These are phyloP conservation scores for Hypena proboscidalis DNA, from an alignment of 2,888 invertebrate species.

Conservation along the genomic window DNA sequence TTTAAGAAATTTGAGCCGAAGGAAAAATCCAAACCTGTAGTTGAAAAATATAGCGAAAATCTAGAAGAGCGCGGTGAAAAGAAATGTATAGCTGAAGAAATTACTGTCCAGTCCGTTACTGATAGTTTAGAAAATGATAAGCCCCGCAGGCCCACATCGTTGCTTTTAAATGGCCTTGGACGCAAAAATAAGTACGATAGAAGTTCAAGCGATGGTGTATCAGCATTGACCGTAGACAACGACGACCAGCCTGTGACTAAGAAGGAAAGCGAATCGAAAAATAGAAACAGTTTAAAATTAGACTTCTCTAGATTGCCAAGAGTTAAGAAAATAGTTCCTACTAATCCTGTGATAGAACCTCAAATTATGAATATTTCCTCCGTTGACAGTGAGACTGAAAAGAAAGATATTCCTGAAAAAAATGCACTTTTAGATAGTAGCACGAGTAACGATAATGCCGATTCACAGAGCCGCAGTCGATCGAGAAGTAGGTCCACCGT, in stretches of 20 bases:
- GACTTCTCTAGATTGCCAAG: constrained; percentile 87
- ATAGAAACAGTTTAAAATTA: constrained; percentile 84
- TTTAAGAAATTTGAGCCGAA: constrained; percentile 90
- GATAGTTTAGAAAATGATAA: constrained; percentile 68
- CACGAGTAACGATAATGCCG: constrained; percentile 48
- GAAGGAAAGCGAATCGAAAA: constrained; percentile 68
- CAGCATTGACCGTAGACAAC: constrained; percentile 51
- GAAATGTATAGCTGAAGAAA: constrained; percentile 47
- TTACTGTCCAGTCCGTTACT: constrained; percentile 40
- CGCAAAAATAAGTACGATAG: constrained; percentile 80
- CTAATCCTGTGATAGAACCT: constrained; percentile 83
- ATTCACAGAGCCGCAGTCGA: constrained; percentile 63
- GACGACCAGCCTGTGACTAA: constrained; percentile 58
- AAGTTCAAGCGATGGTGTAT: constrained; percentile 73
- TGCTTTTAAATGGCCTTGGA: constrained; percentile 82
- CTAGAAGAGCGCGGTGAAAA: constrained; percentile 42
- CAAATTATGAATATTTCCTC: constrained; percentile 70
- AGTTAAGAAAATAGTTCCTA: constrained; percentile 85
- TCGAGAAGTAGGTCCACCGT: constrained; percentile 75
- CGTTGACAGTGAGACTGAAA: constrained; percentile 67
- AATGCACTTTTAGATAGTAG: constrained; percentile 57
- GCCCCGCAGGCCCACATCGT: constrained; percentile 82
- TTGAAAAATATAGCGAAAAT: constrained; percentile 60
- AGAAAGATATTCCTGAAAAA: constrained; percentile 61
- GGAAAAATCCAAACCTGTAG: constrained; percentile 65